Evolutionary conservation across 2,113 vertebrate species (phyloP), one percentile per base, ranked within the genome.

Genomic region (Hyperoodon ampullatus): DNA sequence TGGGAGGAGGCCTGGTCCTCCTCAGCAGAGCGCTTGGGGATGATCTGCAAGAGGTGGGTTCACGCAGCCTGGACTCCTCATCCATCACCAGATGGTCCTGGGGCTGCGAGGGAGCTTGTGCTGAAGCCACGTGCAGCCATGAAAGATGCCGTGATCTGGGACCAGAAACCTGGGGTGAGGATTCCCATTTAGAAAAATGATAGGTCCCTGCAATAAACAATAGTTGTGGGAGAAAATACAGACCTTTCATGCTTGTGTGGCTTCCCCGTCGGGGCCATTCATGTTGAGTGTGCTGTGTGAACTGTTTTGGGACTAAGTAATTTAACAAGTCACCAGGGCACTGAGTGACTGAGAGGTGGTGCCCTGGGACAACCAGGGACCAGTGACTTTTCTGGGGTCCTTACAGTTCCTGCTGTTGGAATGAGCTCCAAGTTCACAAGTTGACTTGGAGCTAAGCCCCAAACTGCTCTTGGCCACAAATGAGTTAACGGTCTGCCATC

Each of bases 351-450:
- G 94, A 86, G 86, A 95, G 60, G 71, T 93, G 95, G 95, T 94
- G 93, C 81, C 94, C 95, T 72, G 35, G 93, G 88, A 72, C 93
- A 93, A 95, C 33, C 18, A 85, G 55, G 87, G 96, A 95, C 94
- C 82, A 92, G 70, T 61, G 90, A 85, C 94, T 97, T 96, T 93
- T 97, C 85, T 93, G 71, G 83, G 88, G 63, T 93, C 82, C 78
- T 87, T 92, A 81, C 35, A n/a, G 44, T 93, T 93, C 75, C 86
- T 88, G 85, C 88, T 86, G 53, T 60, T 83, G 68, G 77, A 90
- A 95, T 55, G 88, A 77, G 65, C 80, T 96, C 74, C 94, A 95
- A 92, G 93, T 94, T 88, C 84, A 80, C 72, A 71, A 96, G 86
- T 71, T 93, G 85, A 93, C 85, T 72, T 53, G 50, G n/a, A 93